These are phyloP conservation scores for Orchesellides sinensis DNA, from an alignment of 2,888 invertebrate species.

Conservation along the genomic window DNA sequence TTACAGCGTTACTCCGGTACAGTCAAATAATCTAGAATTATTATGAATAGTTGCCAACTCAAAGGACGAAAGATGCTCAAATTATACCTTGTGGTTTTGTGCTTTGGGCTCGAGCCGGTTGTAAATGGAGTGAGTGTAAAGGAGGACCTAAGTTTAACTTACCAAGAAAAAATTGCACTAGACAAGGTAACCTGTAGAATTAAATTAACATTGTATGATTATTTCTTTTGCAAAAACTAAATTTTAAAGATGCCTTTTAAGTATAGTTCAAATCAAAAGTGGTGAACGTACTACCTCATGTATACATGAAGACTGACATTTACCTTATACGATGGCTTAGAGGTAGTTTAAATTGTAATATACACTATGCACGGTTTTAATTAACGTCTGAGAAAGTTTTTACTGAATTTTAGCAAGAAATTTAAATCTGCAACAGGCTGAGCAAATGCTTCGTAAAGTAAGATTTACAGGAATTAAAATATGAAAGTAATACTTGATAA, in stretches of 20 bases:
- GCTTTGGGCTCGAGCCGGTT: too few species aligned
- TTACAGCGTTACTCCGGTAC: neutral
- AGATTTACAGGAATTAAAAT: too few species aligned
- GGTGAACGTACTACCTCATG: constrained; percentile 17
- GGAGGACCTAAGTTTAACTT: constrained; percentile 38
- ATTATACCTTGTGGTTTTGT: too few species aligned
- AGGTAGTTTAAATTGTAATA: neutral
- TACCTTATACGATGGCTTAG: constrained; percentile 41
- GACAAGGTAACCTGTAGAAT: constrained; percentile 25
- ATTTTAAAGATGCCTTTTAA: neutral
- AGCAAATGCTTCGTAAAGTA: constrained; percentile 34
- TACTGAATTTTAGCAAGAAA: constrained; percentile 7
- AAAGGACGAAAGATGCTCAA: too few species aligned
- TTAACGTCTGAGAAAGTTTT: neutral
- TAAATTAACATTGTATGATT: neutral
- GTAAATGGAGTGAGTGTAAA: constrained; percentile 32
- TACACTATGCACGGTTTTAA: neutral
- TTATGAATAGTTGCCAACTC: neutral
- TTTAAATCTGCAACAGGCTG: constrained; percentile 21
- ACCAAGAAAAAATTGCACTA: constrained; percentile 36
- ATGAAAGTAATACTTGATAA: neutral
- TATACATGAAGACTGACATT: constrained; percentile 43
- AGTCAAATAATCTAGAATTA: neutral
- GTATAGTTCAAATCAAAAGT: constrained; percentile 36
- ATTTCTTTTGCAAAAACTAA: neutral